Evolutionary conservation across 1,140 invertebrate species (phyloP).

Genomic region (Nylanderia fulva): DNA sequence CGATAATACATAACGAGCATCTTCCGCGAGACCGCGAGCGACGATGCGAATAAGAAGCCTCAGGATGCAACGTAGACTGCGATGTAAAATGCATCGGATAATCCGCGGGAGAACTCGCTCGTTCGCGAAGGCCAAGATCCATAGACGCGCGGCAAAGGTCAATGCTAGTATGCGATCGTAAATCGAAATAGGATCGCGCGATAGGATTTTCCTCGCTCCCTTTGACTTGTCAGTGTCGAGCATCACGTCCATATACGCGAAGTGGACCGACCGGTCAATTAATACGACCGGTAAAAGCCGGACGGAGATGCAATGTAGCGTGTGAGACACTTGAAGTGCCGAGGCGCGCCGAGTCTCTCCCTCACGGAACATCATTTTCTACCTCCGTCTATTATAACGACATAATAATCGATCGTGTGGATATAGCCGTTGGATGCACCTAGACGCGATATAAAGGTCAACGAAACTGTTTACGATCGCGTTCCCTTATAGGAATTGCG

Average conservation of each 20-base stretch:
- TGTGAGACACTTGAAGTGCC: not conserved
- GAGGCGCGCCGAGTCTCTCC: not conserved
- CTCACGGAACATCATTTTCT: conserved; percentile 7
- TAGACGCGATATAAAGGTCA: conserved; percentile 64
- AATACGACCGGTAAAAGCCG: conserved; percentile 16
- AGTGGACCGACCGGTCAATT: conserved; percentile 58
- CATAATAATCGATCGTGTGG: conserved; percentile 20
- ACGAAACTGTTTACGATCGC: conserved; percentile 67
- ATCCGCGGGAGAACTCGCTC: not conserved
- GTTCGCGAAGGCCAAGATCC: conserved; percentile 18
- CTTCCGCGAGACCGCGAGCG: conserved; percentile 10
- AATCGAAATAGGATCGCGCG: conserved; percentile 59
- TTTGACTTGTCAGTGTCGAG: conserved; percentile 1
- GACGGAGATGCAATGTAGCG: not conserved
- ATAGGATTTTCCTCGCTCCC: conserved; percentile 14
- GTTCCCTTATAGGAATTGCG: conserved; percentile 34
- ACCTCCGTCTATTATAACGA: conserved; percentile 10
- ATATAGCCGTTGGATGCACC: not conserved
- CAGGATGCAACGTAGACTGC: not conserved
- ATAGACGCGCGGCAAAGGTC: conserved; percentile 54
- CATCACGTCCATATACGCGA: conserved; percentile 9
- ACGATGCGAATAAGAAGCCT: conserved; percentile 4
- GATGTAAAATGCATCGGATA: not conserved
- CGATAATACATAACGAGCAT: conserved; percentile 16
- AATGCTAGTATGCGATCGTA: conserved; percentile 60